Evolutionary conservation across 2,797 vertebrate genomes (phyloP).

Genomic region (Sebastolobus alascanus): DNA sequence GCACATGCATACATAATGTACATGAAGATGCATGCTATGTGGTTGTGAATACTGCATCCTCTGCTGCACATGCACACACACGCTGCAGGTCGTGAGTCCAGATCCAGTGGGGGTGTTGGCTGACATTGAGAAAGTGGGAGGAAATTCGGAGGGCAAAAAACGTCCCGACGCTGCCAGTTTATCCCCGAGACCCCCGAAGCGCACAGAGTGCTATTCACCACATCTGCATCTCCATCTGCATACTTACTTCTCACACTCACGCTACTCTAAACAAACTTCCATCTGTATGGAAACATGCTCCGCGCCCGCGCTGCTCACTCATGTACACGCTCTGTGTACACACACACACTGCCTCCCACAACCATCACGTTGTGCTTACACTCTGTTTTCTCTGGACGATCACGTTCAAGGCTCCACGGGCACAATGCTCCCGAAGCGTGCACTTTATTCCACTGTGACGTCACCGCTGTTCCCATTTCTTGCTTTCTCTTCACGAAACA

Average conservation of each 20-base stretch:
- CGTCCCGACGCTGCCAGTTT: constrained; percentile 37
- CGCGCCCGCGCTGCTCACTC: constrained; percentile 28
- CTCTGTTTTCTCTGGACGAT: constrained; percentile 47
- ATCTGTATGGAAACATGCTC: constrained; percentile 66
- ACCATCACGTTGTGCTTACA: constrained; percentile 56
- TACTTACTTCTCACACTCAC: constrained; percentile 61
- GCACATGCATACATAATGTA: neutral
- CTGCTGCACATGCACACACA: constrained; percentile 12
- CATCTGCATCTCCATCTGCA: constrained; percentile 76
- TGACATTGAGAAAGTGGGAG: constrained; percentile 46
- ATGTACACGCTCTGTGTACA: constrained; percentile 47
- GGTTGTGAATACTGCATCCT: neutral
- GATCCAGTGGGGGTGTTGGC: constrained; percentile 36
- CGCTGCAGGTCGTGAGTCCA: constrained; percentile 15
- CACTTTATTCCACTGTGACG: constrained; percentile 43
- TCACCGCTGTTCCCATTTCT: constrained; percentile 33
- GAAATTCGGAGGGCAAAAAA: constrained; percentile 38
- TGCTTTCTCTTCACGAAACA: constrained; percentile 30
- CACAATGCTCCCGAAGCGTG: constrained; percentile 27
- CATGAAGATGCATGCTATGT: neutral
- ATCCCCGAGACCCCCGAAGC: constrained; percentile 44
- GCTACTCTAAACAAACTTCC: constrained; percentile 76
- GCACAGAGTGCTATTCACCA: constrained; percentile 69
- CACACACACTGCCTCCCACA: constrained; percentile 54
- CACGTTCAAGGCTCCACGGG: constrained; percentile 9